Evolutionary conservation across 2,797 vertebrate genomes (phyloP).

Genomic region (Gymnodraco acuticeps): DNA sequence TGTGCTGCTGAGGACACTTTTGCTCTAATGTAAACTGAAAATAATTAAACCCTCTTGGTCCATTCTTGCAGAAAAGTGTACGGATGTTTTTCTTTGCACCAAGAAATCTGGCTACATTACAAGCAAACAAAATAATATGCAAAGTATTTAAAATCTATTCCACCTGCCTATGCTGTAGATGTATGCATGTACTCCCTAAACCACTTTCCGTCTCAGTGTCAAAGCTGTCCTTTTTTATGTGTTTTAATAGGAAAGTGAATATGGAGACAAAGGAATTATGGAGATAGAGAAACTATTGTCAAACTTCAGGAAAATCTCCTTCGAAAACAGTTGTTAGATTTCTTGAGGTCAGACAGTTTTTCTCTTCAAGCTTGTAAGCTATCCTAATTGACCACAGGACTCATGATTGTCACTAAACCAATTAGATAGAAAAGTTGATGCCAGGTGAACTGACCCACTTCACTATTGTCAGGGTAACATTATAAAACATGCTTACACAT

Average conservation of each 20-base stretch:
- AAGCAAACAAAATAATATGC: neutral
- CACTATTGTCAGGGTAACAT: neutral
- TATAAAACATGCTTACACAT: constrained; percentile 10
- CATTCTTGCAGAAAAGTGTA: constrained; percentile 10
- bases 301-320: constrained; percentile 21
- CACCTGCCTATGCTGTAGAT: neutral
- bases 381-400: neutral
- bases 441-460: constrained; percentile 3
- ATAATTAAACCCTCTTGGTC: constrained; percentile 7
- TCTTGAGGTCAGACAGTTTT: constrained; percentile 15
- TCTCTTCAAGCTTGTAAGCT: constrained; percentile 1
- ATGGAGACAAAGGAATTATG: neutral
- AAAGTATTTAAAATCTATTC: constrained; percentile 6
- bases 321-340: constrained; percentile 23
- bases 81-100: neutral
- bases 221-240: constrained; percentile 29
- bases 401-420: constrained; percentile 8
- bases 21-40: constrained; percentile 21
- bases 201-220: neutral
- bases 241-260: constrained; percentile 2
- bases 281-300: constrained; percentile 20
- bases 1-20: constrained; percentile 17
- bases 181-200: neutral
- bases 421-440: neutral
- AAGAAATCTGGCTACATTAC: neutral